These are phyloP conservation scores for Alligator mississippiensis DNA, from an alignment of 2,113 vertebrate species.

Conservation along the genomic window DNA sequence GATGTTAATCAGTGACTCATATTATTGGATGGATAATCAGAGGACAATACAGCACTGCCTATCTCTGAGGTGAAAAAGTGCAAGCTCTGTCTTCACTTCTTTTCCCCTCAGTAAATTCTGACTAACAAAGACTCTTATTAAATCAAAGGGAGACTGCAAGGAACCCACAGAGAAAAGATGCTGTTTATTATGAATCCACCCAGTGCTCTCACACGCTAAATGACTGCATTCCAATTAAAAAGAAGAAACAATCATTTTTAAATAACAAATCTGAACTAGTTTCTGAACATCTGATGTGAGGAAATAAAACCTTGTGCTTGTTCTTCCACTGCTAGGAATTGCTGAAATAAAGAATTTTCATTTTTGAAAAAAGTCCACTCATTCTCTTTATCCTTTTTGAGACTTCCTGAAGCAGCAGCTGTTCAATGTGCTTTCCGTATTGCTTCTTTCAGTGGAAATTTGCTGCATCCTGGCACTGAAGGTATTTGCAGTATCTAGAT, in stretches of 20 bases:
- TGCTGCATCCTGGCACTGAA: neutral
- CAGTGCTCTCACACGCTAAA: neutral
- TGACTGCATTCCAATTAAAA: neutral
- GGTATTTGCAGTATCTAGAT: neutral
- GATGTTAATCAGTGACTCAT: too few relatives aligned
- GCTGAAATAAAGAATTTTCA: neutral
- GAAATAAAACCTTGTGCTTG: neutral
- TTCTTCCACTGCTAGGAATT: neutral
- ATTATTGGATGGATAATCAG: too few relatives aligned
- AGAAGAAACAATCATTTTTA: neutral
- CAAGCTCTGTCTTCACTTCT: too few relatives aligned
- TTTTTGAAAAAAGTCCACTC: too few relatives aligned
- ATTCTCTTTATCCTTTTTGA: too few relatives aligned
- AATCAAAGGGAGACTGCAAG: neutral
- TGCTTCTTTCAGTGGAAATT: neutral
- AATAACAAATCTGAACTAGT: neutral
- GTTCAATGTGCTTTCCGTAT: neutral
- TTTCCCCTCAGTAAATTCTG: too few relatives aligned
- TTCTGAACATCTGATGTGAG: neutral
- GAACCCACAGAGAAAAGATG: neutral
- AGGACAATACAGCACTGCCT: too few relatives aligned
- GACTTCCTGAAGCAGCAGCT: too few relatives aligned
- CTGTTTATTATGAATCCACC: neutral
- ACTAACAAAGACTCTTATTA: too few relatives aligned
- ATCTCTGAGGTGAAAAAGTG: too few relatives aligned